Percentiles rank a stretch among this genome's conserved stretches.
Evolutionary conservation across 2,113 vertebrate genomes (phyloP).

Genomic region (Pholis gunnellus): DNA sequence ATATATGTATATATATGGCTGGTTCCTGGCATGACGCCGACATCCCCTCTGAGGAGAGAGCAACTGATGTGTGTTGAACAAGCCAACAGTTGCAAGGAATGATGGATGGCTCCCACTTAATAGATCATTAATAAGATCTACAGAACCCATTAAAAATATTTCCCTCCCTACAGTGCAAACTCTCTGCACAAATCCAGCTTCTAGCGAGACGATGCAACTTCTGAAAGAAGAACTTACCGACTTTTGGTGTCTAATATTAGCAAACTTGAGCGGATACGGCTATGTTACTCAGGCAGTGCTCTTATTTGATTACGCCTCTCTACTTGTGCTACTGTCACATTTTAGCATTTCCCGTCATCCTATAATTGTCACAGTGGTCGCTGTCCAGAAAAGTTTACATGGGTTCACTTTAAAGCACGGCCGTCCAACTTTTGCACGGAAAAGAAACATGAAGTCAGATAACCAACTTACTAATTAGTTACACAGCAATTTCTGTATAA

Average conservation of each 20-base stretch:
- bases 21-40: slow-evolving; percentile 5
- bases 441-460: background rate
- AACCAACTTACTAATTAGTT: background rate
- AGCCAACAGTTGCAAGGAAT: background rate
- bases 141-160: background rate
- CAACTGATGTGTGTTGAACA: background rate
- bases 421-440: background rate
- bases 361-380: background rate
- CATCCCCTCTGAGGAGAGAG: background rate
- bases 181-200: background rate
- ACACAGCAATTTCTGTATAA: background rate
- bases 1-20: background rate
- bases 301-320: background rate
- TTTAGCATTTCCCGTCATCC: background rate
- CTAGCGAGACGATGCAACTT: background rate
- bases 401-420: background rate
- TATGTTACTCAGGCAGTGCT: background rate
- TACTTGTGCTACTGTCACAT: background rate
- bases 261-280: background rate
- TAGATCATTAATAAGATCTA: background rate
- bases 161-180: background rate
- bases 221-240: background rate
- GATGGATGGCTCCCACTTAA: slow-evolving; percentile 7
- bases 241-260: background rate
- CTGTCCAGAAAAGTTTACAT: background rate